Evolutionary conservation across 2,888 invertebrate species (phyloP), one percentile per base, ranked within the genome.

Genomic region (Acholoe squamosa): DNA sequence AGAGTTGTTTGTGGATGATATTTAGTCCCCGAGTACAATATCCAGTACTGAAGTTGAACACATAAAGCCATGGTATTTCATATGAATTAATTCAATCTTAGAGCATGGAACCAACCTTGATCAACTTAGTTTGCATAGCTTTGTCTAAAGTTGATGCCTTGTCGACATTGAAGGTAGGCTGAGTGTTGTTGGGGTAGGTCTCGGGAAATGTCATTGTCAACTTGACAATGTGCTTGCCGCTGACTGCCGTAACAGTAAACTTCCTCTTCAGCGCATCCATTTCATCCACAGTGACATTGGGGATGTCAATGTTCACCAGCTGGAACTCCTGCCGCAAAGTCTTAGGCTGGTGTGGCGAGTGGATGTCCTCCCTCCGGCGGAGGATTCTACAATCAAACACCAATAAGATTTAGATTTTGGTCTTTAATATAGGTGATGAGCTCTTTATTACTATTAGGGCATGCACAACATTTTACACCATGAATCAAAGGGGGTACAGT

Each of bases 301-400:
- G 97, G 94, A 98, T 97, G 94, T 97, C 97, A 84, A 97, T 97
- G 94, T 98, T 98, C 88, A 98, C 96, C 61, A 98, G 95, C 0
- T 97, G 97, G 95, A 98, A 98, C 95, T 98, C 98, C 95, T 97
- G 97, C 94, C 97, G 97, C 67, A 98, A 96, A 0, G 97, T 97
- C 94, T 97, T 97, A 19, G 97, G 96, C 33, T 89, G 89, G 10
- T 89, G 89, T n/a, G 89, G 89, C 12, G 89, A 89, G 61, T 34
- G 34, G 67, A 89, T 33, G 19, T 89, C 89, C 34, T 89, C 89
- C 25, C 89, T 52, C 31, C 89, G 61, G 16, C 43, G 61, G 10
- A 89, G 89, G 14, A 52, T 56, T 10, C 61, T 67, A 34, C 43
- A 3, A 43, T 3, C 43, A 43, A 43, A 43, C 43, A 43, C 43